phyloP scores from a whole-genome alignment of 1,140 invertebrate species.

The Mercenaria mercenaria region DNA sequence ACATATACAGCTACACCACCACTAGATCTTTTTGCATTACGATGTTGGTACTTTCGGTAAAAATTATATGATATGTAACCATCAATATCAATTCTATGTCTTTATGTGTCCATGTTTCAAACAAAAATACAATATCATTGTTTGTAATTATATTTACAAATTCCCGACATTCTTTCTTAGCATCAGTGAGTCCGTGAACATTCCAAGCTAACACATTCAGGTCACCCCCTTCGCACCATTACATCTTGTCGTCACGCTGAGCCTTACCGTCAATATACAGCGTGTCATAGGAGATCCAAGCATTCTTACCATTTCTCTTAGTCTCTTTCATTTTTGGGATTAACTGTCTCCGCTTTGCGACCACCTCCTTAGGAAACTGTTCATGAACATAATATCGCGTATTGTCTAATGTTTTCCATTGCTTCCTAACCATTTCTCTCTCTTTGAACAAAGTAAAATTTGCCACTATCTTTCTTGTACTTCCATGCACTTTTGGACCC shows the following conservation, averaged over 20 bases:
- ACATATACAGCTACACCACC: neutral
- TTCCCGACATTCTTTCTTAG: neutral
- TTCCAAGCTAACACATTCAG: slow-evolving; percentile 5
- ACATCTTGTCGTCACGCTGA: neutral
- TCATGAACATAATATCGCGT: slow-evolving; percentile 1
- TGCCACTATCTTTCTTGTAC: neutral
- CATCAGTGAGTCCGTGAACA: neutral
- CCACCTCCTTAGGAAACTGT: slow-evolving; percentile 22
- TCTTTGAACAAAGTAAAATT: neutral
- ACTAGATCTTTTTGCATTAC: neutral
- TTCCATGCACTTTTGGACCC: neutral
- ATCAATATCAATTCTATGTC: neutral
- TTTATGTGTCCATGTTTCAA: slow-evolving; percentile 23
- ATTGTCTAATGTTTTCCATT: neutral
- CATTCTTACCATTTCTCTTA: neutral
- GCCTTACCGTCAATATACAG: slow-evolving; percentile 4
- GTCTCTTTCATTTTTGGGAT: slow-evolving; percentile 22
- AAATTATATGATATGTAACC: slow-evolving; percentile 15
- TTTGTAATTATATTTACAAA: slow-evolving; percentile 28
- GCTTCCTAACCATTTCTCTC: neutral
- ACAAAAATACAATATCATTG: slow-evolving; percentile 40
- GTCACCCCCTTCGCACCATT: neutral
- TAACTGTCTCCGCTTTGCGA: neutral
- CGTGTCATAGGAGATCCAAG: slow-evolving; percentile 40
- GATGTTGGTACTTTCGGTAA: slow-evolving; percentile 29